Conservation (phyloP, 2,113 vertebrate species). For the Tetrax tetrax region DNA sequence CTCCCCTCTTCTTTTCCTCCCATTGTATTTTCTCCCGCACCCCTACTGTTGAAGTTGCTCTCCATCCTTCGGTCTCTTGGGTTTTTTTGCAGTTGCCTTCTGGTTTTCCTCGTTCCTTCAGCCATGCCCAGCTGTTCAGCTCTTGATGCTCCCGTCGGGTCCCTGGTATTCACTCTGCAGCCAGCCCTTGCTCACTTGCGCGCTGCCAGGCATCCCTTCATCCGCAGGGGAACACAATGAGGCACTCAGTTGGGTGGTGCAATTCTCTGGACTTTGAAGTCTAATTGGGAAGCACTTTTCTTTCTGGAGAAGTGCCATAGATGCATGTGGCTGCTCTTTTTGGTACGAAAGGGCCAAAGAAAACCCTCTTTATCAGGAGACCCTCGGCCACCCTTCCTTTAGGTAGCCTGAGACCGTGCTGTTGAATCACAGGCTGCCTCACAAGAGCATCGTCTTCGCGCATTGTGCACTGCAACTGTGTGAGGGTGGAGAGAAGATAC, state of each 20-base stretch:
- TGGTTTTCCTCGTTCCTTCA: neutral
- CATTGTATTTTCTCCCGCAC: neutral
- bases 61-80: neutral
- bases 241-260: neutral
- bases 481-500: neutral
- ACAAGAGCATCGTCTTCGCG: neutral
- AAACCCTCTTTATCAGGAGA: neutral
- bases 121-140: neutral
- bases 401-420: neutral
- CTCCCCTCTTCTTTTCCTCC: neutral
- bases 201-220: neutral
- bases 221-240: neutral
- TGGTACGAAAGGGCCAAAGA: neutral
- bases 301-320: neutral
- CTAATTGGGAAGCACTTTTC: neutral
- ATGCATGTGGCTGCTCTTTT: neutral
- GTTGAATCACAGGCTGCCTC: neutral
- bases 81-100: neutral
- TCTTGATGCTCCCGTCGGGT: fast-evolving
- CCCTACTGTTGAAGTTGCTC: neutral
- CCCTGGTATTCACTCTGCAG: neutral
- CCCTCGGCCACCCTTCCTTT: neutral
- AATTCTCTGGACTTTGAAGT: neutral
- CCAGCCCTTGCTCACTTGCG: neutral
- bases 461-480: fast-evolving